Percentiles rank a stretch among this genome's conserved stretches.
Evolutionary conservation across 2,113 vertebrate species (phyloP).

Genomic region (Micromys minutus): DNA sequence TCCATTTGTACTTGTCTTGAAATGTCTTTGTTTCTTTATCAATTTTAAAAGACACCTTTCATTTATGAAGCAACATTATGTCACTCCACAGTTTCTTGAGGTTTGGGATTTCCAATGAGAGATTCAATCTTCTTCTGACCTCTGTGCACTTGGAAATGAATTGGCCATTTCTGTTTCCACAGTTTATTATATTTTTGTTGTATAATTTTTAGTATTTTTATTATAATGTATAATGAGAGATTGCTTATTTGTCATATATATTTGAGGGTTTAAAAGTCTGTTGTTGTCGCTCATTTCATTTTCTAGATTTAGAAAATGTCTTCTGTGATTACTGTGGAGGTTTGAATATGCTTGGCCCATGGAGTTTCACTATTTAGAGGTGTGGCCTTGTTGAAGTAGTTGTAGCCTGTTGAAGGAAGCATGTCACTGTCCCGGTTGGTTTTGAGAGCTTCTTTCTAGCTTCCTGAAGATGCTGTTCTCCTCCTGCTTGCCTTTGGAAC

Average conservation of each 20-base stretch:
- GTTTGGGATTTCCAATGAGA: not conserved
- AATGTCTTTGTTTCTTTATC: not conserved
- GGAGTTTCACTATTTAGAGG: too few species aligned
- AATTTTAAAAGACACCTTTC: not conserved
- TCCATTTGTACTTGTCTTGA: not conserved
- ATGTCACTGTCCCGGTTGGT: too few species aligned
- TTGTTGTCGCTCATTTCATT: not conserved
- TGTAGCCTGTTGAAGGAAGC: too few species aligned
- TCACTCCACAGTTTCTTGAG: not conserved
- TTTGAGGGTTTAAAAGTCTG: not conserved
- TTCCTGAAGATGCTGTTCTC: too few species aligned
- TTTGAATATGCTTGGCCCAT: too few species aligned
- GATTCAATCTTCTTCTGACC: not conserved
- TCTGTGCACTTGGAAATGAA: not conserved
- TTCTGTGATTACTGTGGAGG: not conserved
- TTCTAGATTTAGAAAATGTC: not conserved
- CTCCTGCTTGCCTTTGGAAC: too few species aligned
- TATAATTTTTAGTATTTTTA: not conserved
- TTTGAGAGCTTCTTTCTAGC: too few species aligned
- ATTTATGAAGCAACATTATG: not conserved
- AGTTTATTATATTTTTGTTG: not conserved
- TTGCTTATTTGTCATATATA: not conserved
- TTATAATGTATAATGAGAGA: not conserved
- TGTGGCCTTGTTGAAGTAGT: too few species aligned
- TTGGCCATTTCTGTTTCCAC: not conserved